A percentile compares a stretch with the other conserved stretches of the same genome.
phyloP scores from a whole-genome alignment of 2,888 invertebrate genomes.

The Drosophila nigricruria region DNA sequence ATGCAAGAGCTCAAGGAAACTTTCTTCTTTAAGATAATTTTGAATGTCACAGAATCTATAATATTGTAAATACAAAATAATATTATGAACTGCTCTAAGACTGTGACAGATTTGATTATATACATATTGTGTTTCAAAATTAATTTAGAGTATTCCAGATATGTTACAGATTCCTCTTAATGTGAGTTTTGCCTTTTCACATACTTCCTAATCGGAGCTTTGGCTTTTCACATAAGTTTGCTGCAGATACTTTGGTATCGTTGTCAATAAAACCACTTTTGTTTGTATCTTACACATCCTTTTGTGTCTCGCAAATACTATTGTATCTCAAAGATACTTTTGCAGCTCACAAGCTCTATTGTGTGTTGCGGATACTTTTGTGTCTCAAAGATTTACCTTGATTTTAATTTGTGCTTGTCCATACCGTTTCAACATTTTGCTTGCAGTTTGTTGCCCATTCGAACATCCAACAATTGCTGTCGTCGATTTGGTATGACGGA shows the following conservation, averaged over 20 bases:
- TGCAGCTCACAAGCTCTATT: neutral
- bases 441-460: constrained; percentile 96
- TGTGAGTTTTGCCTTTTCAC: neutral
- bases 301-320: neutral
- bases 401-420: neutral
- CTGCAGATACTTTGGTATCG: neutral
- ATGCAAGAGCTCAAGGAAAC: too few relatives aligned
- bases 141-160: too few relatives aligned
- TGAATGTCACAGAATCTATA: too few relatives aligned
- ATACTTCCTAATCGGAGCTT: neutral
- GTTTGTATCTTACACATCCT: neutral
- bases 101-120: too few relatives aligned
- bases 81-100: too few relatives aligned
- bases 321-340: neutral
- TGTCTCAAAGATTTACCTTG: neutral
- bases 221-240: neutral
- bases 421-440: neutral
- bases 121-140: too few relatives aligned
- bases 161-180: neutral
- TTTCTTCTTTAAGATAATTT: neutral
- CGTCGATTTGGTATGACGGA: constrained; percentile 97
- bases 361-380: neutral
- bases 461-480: constrained; percentile 96
- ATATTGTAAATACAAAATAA: too few relatives aligned
- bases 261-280: neutral